Percentiles rank a stretch among this genome's conserved stretches.
Conservation (phyloP, 2,113 vertebrate species). For the Camelus bactrianus region DNA sequence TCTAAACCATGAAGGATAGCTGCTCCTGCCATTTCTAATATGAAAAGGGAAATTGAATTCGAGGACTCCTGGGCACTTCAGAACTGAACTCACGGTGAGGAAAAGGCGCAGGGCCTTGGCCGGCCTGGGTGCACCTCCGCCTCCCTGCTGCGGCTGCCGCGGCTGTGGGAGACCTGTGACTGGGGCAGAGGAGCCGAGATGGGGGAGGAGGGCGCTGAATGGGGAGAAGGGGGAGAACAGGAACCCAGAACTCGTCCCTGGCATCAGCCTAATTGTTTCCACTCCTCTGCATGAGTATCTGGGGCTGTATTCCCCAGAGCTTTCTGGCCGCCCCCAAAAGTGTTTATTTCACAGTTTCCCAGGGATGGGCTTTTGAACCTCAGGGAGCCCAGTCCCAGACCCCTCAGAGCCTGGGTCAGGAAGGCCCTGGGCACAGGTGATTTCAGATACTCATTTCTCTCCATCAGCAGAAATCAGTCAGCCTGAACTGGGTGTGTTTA, state of each 20-base stretch:
- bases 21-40: background rate
- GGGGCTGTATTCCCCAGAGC: background rate
- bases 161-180: background rate
- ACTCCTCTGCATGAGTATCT: slow-evolving; percentile 9
- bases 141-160: background rate
- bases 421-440: slow-evolving; percentile 67
- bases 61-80: background rate
- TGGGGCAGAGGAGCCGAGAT: background rate
- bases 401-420: slow-evolving; percentile 44
- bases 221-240: background rate
- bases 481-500: slow-evolving; percentile 79
- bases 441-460: slow-evolving; percentile 78
- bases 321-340: background rate
- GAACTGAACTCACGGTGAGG: background rate
- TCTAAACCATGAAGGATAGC: background rate
- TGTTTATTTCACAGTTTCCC: slow-evolving; percentile 35
- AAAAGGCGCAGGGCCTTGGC: background rate
- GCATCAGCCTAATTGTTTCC: slow-evolving; percentile 67
- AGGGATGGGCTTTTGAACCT: background rate
- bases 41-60: background rate
- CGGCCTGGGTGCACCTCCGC: background rate
- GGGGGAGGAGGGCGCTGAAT: background rate
- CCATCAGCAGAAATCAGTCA: slow-evolving; percentile 80
- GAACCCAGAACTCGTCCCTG: slow-evolving; percentile 30
- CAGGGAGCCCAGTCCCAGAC: background rate